These are phyloP conservation scores for Athrips mouffetella DNA, from an alignment of 2,888 invertebrate species.

Conservation along the genomic window DNA sequence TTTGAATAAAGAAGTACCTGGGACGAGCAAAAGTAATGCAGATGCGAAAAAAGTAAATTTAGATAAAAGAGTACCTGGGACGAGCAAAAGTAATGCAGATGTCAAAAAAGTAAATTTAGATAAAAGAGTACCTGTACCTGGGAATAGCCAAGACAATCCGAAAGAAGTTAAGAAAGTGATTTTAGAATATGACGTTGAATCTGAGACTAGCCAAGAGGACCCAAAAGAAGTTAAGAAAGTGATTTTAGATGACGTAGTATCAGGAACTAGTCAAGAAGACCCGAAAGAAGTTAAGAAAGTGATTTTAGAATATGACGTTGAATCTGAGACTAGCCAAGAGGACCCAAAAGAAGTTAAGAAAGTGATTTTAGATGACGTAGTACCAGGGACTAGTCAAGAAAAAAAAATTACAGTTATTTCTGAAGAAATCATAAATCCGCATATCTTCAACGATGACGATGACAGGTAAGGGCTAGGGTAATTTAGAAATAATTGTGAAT, in stretches of 20 bases:
- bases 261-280: too few species aligned
- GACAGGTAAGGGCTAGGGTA: background rate
- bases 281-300: background rate
- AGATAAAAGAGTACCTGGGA: background rate
- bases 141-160: background rate
- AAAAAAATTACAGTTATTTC: background rate
- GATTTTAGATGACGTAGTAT: too few species aligned
- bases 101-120: background rate
- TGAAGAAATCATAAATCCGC: background rate
- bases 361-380: background rate
- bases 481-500: background rate
- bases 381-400: background rate
- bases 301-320: background rate
- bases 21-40: background rate
- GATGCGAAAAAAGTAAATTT: background rate
- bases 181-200: background rate
- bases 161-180: background rate
- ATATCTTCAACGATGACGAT: background rate
- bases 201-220: background rate
- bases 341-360: background rate
- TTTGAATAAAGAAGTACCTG: background rate
- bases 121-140: background rate
- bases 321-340: background rate
- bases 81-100: background rate
- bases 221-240: too few species aligned